A percentile compares a stretch with the other conserved stretches of the same genome.
Evolutionary conservation across 2,888 invertebrate species (phyloP).

Genomic region (Thereva nobilitata): DNA sequence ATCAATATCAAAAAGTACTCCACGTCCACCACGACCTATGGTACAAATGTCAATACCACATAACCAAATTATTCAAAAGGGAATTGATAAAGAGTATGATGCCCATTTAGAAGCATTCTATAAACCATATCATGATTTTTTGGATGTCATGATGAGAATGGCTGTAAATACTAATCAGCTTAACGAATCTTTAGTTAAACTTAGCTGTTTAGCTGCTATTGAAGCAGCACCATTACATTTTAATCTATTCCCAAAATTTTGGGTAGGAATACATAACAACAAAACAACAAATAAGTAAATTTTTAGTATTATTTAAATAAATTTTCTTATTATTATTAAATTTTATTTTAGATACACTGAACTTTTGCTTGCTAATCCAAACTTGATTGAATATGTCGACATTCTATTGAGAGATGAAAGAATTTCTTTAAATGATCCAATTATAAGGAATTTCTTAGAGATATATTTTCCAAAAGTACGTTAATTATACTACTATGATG

Average conservation of each 20-base stretch:
- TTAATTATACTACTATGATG: neutral
- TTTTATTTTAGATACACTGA: constrained; percentile 70
- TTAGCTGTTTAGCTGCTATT: constrained; percentile 87
- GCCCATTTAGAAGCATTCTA: constrained; percentile 76
- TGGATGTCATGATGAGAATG: constrained; percentile 82
- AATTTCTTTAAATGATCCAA: constrained; percentile 78
- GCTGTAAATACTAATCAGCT: constrained; percentile 87
- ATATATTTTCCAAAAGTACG: constrained; percentile 87
- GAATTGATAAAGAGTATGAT: constrained; percentile 78
- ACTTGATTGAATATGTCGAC: constrained; percentile 87
- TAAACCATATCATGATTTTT: constrained; percentile 85
- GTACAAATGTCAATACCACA: constrained; percentile 84
- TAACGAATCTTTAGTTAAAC: constrained; percentile 80
- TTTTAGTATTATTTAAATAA: neutral
- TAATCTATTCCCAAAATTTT: constrained; percentile 87
- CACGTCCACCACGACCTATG: constrained; percentile 75
- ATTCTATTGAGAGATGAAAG: constrained; percentile 87
- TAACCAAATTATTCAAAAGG: constrained; percentile 67
- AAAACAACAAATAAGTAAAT: constrained; percentile 54
- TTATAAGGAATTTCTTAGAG: constrained; percentile 84
- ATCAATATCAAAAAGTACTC: constrained; percentile 65
- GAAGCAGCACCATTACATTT: constrained; percentile 89
- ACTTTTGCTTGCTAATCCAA: constrained; percentile 79
- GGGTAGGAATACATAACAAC: constrained; percentile 81
- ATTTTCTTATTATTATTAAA: neutral